Conservation (phyloP, 2,113 vertebrate genomes). For the Sinocyclocheilus anophthalmus region DNA sequence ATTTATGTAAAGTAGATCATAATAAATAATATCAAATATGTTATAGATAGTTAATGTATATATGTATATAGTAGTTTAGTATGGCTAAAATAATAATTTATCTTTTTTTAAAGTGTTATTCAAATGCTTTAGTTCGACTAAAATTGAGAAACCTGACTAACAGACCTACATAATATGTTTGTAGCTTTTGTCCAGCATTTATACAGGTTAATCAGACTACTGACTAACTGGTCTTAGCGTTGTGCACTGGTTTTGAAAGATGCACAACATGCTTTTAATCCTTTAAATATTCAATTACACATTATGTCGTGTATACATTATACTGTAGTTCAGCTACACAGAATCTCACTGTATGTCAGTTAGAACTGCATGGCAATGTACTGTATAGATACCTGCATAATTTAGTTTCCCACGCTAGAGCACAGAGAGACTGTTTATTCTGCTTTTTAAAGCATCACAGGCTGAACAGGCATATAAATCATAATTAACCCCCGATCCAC, state of each 20-base stretch:
- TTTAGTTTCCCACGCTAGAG: slow-evolving; percentile 5
- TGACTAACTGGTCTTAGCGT: not conserved
- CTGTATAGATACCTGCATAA: not conserved
- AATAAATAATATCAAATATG: too few species aligned
- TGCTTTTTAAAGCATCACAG: slow-evolving; percentile 4
- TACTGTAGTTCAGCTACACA: not conserved
- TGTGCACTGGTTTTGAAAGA: not conserved
- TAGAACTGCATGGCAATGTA: not conserved
- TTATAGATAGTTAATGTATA: too few species aligned
- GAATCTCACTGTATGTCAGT: not conserved
- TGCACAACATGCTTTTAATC: not conserved
- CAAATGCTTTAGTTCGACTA: not conserved
- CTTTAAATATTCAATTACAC: not conserved
- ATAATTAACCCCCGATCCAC: slow-evolving; percentile 25
- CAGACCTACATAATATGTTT: not conserved
- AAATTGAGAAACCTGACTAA: not conserved
- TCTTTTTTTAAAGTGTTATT: not conserved
- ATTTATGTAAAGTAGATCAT: too few species aligned
- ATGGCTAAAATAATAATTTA: not conserved
- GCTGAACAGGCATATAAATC: slow-evolving; percentile 26
- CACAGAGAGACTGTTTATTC: not conserved
- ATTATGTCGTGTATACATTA: not conserved
- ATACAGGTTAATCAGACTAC: not conserved
- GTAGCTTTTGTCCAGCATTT: not conserved
- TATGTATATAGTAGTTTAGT: not conserved